Evolutionary conservation across 2,888 invertebrate genomes (phyloP).

Genomic region (Papilio gigon): DNA sequence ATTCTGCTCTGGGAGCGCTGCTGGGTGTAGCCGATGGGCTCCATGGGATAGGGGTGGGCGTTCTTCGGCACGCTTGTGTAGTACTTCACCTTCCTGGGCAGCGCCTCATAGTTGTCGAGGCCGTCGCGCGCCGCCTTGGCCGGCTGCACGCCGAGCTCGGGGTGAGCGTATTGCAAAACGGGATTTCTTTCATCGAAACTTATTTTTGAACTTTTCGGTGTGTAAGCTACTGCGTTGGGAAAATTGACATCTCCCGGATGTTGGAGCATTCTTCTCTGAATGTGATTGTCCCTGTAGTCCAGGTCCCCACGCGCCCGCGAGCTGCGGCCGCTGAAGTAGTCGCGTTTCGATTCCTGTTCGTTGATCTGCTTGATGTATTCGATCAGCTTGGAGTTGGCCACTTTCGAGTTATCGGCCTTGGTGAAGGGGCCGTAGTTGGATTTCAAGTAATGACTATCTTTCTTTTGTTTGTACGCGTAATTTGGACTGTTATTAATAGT

Average conservation of each 20-base stretch:
- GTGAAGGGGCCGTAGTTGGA: constrained; percentile 84
- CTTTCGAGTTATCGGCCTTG: constrained; percentile 83
- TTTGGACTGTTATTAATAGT: constrained; percentile 52
- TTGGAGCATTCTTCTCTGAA: constrained; percentile 88
- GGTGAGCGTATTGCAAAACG: constrained; percentile 90
- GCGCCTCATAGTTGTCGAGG: constrained; percentile 62
- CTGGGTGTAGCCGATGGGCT: constrained; percentile 72
- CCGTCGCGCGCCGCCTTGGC: constrained; percentile 83
- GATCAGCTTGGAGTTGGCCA: constrained; percentile 82
- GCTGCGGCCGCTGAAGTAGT: constrained; percentile 82
- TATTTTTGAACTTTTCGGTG: constrained; percentile 83
- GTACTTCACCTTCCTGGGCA: constrained; percentile 74
- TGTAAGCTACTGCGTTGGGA: constrained; percentile 85
- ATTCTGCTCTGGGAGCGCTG: constrained; percentile 74
- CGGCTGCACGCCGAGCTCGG: constrained; percentile 89
- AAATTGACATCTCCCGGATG: constrained; percentile 85
- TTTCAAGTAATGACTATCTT: constrained; percentile 72
- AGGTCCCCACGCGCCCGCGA: constrained; percentile 76
- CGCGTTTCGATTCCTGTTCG: constrained; percentile 83
- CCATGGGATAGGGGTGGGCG: constrained; percentile 83
- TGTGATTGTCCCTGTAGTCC: constrained; percentile 80
- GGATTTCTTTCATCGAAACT: constrained; percentile 88
- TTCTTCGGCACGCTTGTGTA: constrained; percentile 81
- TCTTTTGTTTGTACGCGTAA: constrained; percentile 72
- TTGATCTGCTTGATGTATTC: constrained; percentile 87